Evolutionary conservation across 2,888 invertebrate genomes (phyloP).

Genomic region (Latheticus oryzae): DNA sequence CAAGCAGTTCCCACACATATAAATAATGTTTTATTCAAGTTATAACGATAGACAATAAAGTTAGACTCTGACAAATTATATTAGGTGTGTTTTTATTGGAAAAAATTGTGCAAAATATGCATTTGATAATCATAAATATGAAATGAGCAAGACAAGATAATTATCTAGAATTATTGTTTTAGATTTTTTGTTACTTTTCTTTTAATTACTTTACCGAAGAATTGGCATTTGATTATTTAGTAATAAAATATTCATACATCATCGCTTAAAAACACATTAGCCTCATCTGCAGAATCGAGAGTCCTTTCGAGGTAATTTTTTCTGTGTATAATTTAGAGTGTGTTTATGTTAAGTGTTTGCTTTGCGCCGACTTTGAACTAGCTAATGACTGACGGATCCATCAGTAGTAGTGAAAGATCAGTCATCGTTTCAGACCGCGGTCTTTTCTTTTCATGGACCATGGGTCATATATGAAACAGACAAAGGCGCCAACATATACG

Average conservation of each 20-base stretch:
- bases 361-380: slow-evolving; percentile 44
- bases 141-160: too few relatives aligned
- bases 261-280: slow-evolving; percentile 36
- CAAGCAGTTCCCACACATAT: slow-evolving; percentile 42
- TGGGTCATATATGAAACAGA: slow-evolving; percentile 41
- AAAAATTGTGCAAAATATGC: too few relatives aligned
- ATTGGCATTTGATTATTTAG: slow-evolving; percentile 1
- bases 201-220: too few relatives aligned
- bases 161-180: too few relatives aligned
- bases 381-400: slow-evolving; percentile 44
- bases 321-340: slow-evolving; percentile 32
- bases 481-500: slow-evolving; percentile 45
- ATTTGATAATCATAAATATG: too few relatives aligned
- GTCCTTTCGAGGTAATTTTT: slow-evolving; percentile 19
- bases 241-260: slow-evolving; percentile 25
- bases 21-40: slow-evolving; percentile 45
- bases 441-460: slow-evolving; percentile 21
- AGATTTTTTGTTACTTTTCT: too few relatives aligned
- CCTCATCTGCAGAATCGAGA: slow-evolving; percentile 1
- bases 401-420: slow-evolving; percentile 41
- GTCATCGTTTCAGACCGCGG: slow-evolving; percentile 38
- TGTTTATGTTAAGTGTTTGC: slow-evolving; percentile 42
- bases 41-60: slow-evolving; percentile 24
- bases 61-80: slow-evolving; percentile 30
- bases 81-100: slow-evolving; percentile 21